Conservation (phyloP, 2,797 vertebrate species). For the Urophycis tenuis region DNA sequence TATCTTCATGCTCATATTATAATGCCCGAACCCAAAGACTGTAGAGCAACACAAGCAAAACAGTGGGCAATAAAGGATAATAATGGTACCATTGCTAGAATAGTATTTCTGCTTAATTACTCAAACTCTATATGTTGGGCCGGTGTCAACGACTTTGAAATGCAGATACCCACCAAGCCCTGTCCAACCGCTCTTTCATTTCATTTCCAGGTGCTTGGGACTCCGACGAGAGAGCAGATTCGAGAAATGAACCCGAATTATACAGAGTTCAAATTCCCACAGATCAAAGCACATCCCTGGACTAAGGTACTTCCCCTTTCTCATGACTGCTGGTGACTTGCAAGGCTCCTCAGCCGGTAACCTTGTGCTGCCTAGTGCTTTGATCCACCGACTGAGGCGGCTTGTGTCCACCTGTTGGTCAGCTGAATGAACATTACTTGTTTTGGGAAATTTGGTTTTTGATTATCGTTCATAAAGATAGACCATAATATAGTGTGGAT, state of each 20-base stretch:
- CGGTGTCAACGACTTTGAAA: not conserved
- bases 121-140: not conserved
- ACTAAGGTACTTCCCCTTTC: constrained; percentile 72
- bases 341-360: not conserved
- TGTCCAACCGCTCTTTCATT: not conserved
- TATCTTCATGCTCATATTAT: not conserved
- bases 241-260: constrained; percentile 97
- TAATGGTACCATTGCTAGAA: not conserved
- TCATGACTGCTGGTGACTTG: not conserved
- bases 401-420: not conserved
- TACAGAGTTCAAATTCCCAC: constrained; percentile 95
- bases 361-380: not conserved
- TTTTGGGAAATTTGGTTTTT: not conserved
- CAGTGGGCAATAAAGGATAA: not conserved
- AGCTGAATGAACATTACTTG: not conserved
- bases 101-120: not conserved
- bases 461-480: not conserved
- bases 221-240: constrained; percentile 92
- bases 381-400: not conserved
- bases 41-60: not conserved
- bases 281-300: constrained; percentile 97
- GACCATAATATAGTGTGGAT: not conserved
- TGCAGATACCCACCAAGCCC: constrained; percentile 6
- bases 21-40: not conserved
- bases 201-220: constrained; percentile 80